Base-by-base conservation (phyloP, 2,888 invertebrate species). In the Amphipyra tragopoginis region DNA sequence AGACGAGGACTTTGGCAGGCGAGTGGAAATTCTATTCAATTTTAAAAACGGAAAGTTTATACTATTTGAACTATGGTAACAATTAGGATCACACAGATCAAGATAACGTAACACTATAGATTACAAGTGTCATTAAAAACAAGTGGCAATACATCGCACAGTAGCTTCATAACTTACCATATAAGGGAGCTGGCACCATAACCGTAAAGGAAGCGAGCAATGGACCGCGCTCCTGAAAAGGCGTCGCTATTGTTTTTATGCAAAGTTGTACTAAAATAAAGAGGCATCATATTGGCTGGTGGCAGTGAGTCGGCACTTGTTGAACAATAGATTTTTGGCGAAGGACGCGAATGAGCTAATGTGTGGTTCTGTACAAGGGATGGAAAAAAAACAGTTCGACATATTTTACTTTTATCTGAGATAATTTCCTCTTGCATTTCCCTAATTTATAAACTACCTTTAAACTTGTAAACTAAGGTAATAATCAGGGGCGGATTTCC, bases 161-260 rank as follows among this genome's bases (percentile, higher is more conserved):
- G 74, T 76, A 74, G 70, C 78, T 80, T 80, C 82, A 84, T 79
- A 63, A 60, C 77, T 34, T 29, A 33, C 83, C 83, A 40, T 61
- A 76, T 80, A 79, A 15, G 82, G 84, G 5, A 13, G 14, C 39
- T 45, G 15, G 9, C 47, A 14, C 88, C 85, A 75, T 86, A 84
- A 67, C 58, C 62, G 82, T 84, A 83, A 83, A 86, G 89, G 89
- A 89, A 89, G 80, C 84, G 66, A 62, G 77, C 81, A 67, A 78
- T 85, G 85, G 77, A 80, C 70, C 52, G 57, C 64, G 53, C 42
- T 53, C 82, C 85, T 52, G 51, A 82, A 81, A 85, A 65, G 84
- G 89, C 62, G 43, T 55, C 61, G 51, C 88, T 66, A 89, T 90
- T 90, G 90, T 90, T 65, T 80, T 74, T 79, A 83, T 85, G 82